Evolutionary conservation across 2,797 vertebrate species (phyloP), one percentile per base, ranked within the genome.

Genomic region (Cottoperca gobio): DNA sequence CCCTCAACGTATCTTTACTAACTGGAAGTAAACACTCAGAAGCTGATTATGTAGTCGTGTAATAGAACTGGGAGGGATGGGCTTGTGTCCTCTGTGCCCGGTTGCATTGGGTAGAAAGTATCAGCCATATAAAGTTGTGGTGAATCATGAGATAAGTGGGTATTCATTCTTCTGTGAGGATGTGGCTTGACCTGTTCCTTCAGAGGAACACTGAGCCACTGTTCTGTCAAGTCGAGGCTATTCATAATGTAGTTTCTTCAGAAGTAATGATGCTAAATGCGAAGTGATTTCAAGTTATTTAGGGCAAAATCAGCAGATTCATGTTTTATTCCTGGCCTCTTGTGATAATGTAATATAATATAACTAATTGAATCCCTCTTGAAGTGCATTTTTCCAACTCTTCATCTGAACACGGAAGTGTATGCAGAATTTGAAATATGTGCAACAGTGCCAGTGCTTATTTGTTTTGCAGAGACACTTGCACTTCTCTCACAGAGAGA

Each of bases 121-220:
- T 78, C 14, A 43, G 16, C 54, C 68, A 70, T 80, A 57, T 26
- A 65, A 81, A 61, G 8, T 62, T 37, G 26, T 17, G 37, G 40
- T 70, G 63, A 85, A 80, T 90, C 88, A 91, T 85, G 68, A 88
- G 87, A 88, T 85, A 37, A 83, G 67, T 66, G 55, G 39, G 66
- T 67, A 57, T 83, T 63, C 8, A 10, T 62, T 78, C 53, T 8
- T 62, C 39, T 45, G 45, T 75, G 35, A 55, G 21, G 64, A 73
- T 37, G 57, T 74, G 68, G 86, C 53, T 80, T 86, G 80, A 89
- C 87, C 66, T 78, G 89, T 90, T 88, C 49, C 40, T 57, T 76
- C 49, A 67, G 46, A 50, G 7, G 17, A 86, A 86, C 76, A 89
- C 76, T 59, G 49, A 31, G 4, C 31, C 35, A 73, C 55, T 85